Base-by-base conservation (phyloP, 2,888 invertebrate genomes). In the Miltochrista miniata region DNA sequence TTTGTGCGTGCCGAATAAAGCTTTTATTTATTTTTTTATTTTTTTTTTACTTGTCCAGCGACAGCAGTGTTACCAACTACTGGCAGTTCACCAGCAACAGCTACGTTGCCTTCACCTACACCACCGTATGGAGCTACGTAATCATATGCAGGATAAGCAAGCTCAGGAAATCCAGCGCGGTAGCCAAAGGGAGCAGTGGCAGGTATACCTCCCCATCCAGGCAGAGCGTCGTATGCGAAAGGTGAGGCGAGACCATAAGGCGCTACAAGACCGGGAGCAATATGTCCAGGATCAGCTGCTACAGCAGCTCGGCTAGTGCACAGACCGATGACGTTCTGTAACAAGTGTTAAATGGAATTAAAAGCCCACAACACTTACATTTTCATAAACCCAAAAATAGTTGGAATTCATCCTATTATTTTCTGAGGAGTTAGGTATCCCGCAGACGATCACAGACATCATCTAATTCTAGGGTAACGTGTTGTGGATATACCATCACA, bases 41-140 rank as follows among this genome's bases (percentile, higher is more conserved):
- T n/a, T n/a, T n/a, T n/a, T n/a, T n/a, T n/a, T n/a, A 82, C 67
- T 45, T 68, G 69, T 5, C 18, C 81, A 11, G 62, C 63, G 36
- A 79, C 58, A 15, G 57, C 54, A n/a, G 79, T 67, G 30, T 52
- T 56, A 40, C 81, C 78, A 18, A 63, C 69, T 7, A 77, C 79
- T 10, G 70, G 72, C 45, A 79, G 58, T 51, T 73, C 70, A 18
- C 79, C 78, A 12, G 53, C 63, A 24, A 76, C 74, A 3, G 56
- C 59, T 11, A 78, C 61, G 52, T 74, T 70, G 40, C 71, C 72
- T 45, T 63, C 49, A 15, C 76, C 76, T 12, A 48, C 48, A 29
- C 70, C 71, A 11, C 35, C 43, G 10, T 47, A 37, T 1, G 50
- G 40, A 41, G 43, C 42, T 11, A 36, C 9, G 5, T 1, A 37